Conservation (phyloP, 2,888 invertebrate genomes). For the Bellardia pandia region DNA sequence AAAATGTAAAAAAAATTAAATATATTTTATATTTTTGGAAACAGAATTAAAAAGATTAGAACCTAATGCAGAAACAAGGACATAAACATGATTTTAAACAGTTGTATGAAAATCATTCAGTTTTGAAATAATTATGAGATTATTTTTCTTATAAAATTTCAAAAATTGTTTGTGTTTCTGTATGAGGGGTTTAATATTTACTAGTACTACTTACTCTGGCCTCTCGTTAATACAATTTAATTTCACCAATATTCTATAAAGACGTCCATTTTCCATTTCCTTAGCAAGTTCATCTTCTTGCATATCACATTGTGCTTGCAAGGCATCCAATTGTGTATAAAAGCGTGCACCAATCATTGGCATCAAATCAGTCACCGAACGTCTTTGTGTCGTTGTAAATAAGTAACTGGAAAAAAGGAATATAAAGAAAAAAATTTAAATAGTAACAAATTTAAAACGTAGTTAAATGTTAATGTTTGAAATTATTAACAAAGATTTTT, state of each 20-base stretch:
- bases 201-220: slow-evolving; percentile 90
- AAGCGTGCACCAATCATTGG: slow-evolving; percentile 99
- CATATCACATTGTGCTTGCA: slow-evolving; percentile 94
- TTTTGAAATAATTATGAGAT: not conserved
- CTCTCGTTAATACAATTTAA: slow-evolving; percentile 97
- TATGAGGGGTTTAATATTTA: too few species aligned
- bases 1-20: slow-evolving; percentile 11
- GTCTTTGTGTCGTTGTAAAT: slow-evolving; percentile 87
- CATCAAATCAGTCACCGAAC: slow-evolving; percentile 98
- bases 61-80: too few species aligned
- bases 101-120: too few species aligned
- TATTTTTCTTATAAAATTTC: not conserved
- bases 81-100: too few species aligned
- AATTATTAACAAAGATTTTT: too few species aligned
- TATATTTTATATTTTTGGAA: too few species aligned
- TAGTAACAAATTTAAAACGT: too few species aligned
- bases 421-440: not conserved
- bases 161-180: too few species aligned
- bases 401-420: slow-evolving; percentile 87
- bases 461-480: too few species aligned
- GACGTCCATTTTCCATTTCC: slow-evolving; percentile 97
- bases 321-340: slow-evolving; percentile 96
- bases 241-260: slow-evolving; percentile 95
- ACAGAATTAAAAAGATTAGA: too few species aligned
- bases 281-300: slow-evolving; percentile 95